Percentiles rank a stretch among this genome's conserved stretches.
Conservation (phyloP, 2,888 invertebrate species). For the Aproaerema taeniolella region DNA sequence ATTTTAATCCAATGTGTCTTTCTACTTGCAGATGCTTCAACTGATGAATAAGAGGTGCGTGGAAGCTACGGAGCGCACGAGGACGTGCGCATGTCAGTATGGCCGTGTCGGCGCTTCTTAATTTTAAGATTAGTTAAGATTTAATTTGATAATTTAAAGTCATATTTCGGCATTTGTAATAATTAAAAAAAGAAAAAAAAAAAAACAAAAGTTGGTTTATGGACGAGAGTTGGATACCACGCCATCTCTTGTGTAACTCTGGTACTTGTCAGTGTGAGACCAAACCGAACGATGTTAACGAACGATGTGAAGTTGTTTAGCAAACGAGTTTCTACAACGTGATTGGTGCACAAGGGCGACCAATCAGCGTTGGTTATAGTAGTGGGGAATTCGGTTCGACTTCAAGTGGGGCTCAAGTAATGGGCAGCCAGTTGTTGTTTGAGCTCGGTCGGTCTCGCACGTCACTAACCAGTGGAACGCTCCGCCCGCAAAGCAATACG, state of each 20-base stretch:
- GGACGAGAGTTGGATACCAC: background rate
- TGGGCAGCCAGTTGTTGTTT: background rate
- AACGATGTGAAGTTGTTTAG: background rate
- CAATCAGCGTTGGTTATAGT: background rate
- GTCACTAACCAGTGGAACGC: background rate
- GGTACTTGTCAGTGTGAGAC: background rate
- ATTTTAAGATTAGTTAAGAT: background rate
- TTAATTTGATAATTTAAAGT: background rate
- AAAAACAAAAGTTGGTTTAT: too few relatives aligned
- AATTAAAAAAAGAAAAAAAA: too few relatives aligned
- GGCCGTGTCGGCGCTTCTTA: conserved; percentile 1
- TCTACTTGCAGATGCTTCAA: background rate
- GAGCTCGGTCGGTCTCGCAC: background rate
- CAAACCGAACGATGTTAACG: background rate
- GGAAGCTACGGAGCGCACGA: background rate
- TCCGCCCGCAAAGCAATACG: background rate
- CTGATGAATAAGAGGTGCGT: background rate
- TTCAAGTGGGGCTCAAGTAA: background rate
- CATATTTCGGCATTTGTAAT: background rate
- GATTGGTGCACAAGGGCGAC: background rate
- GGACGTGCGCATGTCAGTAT: background rate
- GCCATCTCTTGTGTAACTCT: background rate
- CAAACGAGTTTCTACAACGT: background rate
- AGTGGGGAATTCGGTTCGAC: background rate
- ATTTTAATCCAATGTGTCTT: background rate